A percentile compares a stretch with the other conserved stretches of the same genome.
These are phyloP conservation scores for Triplophysa siluroides DNA, from an alignment of 2,113 vertebrate genomes.

Conservation along the genomic window DNA sequence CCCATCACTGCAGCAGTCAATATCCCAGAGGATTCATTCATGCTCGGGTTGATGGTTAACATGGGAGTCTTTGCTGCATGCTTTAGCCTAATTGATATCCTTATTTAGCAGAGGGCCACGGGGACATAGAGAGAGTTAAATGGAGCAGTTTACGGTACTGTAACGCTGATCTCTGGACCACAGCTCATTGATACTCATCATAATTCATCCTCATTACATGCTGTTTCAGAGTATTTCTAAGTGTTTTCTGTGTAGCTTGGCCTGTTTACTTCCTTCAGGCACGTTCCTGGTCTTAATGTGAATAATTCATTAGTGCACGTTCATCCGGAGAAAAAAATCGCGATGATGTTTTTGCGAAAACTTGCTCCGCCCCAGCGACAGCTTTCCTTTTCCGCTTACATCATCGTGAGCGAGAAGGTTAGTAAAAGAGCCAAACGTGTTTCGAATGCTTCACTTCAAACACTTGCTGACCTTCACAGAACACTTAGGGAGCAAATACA, in stretches of 20 bases:
- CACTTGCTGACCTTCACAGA: too few species aligned
- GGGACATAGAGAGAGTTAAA: constrained; percentile 77
- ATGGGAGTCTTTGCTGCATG: constrained; percentile 79
- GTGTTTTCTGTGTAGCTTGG: background rate
- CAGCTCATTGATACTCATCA: constrained; percentile 54
- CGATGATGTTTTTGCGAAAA: background rate
- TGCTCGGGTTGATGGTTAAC: constrained; percentile 79
- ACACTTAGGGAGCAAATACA: too few species aligned
- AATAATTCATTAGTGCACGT: background rate
- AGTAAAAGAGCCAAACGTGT: background rate
- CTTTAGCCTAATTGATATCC: constrained; percentile 83
- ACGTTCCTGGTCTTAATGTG: background rate
- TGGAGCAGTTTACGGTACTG: constrained; percentile 77
- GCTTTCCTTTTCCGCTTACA: background rate
- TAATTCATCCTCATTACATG: constrained; percentile 67
- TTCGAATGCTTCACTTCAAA: background rate
- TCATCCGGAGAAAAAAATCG: background rate
- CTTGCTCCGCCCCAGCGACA: background rate
- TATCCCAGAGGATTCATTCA: constrained; percentile 83
- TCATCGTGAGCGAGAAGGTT: background rate
- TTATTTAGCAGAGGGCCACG: constrained; percentile 80
- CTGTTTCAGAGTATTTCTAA: constrained; percentile 56
- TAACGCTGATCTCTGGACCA: constrained; percentile 66
- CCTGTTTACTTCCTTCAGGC: background rate
- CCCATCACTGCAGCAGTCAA: constrained; percentile 79